Base-by-base conservation (phyloP, 2,888 invertebrate species). In the Drosophila austrosaltans region DNA sequence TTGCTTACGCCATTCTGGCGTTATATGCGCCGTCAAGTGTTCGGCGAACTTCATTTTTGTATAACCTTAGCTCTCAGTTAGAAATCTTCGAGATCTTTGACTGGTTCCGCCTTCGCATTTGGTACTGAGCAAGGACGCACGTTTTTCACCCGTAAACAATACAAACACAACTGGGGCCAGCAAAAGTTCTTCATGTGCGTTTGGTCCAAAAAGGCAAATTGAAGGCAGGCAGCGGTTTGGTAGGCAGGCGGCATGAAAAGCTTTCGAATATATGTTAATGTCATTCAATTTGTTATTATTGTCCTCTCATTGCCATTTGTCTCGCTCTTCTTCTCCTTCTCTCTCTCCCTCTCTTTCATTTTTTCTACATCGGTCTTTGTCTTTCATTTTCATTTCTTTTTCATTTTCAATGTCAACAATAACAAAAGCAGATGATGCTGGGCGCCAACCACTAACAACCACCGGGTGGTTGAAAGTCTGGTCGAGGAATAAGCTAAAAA, bases 1-100 rank as follows among this genome's bases (percentile, higher is more conserved):
- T 91, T 98, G 97, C 91, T 97, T 97, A 79, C 97, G 94, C 97
- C 97, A 97, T 94, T 98, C 97, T 69, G 97, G 97, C 66, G 97
- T 98, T 78, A 98, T 96, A 90, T 98, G 97, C 44, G 97, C 96
- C 44, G 95, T 93, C 75, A 97, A 93, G 93, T 97, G 97, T 92
- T 98, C 97, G 10, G 97, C 96, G 91, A 98, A 97, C 94, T 97
- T 98, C 97, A 97, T 98, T 79, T 79, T 83, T 92, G 63, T 69
- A 65, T 44, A 12, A 40, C 39, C 30, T 73, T 65, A 32, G 53
- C 62, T 36, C 58, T 48, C 48, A 48, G 25, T 48, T 25, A 12
- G 22, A 25, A 25, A 48, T 48, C 48, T 25, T 48, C 2, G 48
- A 48, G 48, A 48, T 48, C 48, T 48, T 48, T 10, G 12, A 25